Conservation (phyloP, 1,140 invertebrate species). For the Limonius californicus region DNA sequence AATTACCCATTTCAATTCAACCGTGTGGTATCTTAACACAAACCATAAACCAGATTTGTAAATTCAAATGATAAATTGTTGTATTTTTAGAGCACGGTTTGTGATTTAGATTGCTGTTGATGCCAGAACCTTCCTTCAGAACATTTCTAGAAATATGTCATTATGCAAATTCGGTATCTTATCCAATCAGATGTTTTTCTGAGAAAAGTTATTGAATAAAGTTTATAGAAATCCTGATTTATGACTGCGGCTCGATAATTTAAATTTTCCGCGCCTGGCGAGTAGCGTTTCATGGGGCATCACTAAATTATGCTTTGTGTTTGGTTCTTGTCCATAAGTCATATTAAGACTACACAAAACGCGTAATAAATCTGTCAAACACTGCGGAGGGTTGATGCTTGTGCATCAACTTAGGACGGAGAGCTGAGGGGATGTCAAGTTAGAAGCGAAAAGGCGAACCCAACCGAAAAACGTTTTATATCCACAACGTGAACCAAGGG, state of each 20-base stretch:
- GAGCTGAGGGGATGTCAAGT: conserved; percentile 2
- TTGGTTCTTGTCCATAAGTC: conserved; percentile 49
- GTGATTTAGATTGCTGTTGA: too few species aligned
- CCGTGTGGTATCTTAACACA: too few species aligned
- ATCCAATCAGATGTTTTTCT: conserved; percentile 5
- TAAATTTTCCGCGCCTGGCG: conserved; percentile 20
- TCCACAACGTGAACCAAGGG: too few species aligned
- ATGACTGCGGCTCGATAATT: conserved; percentile 18
- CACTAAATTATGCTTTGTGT: conserved; percentile 37
- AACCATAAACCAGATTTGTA: too few species aligned
- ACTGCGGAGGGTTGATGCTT: conserved; percentile 38
- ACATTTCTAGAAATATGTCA: background rate
- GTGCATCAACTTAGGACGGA: conserved; percentile 36
- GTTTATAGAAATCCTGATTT: conserved; percentile 15
- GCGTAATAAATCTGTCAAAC: conserved; percentile 49
- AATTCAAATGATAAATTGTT: too few species aligned
- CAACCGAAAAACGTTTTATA: background rate
- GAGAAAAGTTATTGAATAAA: conserved; percentile 8
- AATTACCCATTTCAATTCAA: too few species aligned
- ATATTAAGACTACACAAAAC: conserved; percentile 50
- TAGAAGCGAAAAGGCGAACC: conserved; percentile 4
- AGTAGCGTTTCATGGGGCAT: conserved; percentile 19
- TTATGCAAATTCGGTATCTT: background rate
- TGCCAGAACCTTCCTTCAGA: too few species aligned
- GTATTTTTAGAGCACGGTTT: too few species aligned